Base-by-base conservation (phyloP, 1,140 invertebrate species). In the Atta texana region DNA sequence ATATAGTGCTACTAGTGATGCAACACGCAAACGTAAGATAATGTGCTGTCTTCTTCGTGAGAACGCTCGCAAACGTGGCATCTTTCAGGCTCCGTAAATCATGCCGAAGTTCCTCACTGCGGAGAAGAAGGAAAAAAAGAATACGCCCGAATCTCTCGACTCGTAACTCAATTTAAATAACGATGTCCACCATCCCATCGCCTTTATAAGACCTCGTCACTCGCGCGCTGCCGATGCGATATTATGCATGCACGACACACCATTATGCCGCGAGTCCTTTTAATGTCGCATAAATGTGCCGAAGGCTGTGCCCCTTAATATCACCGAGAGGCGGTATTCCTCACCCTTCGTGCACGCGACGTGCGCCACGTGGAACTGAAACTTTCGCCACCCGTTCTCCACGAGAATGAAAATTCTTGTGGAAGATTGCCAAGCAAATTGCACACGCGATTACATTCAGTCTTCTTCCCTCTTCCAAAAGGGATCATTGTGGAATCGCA, bases 271-370 rank as follows among this genome's bases (percentile, higher is more conserved):
- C 61, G 75, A 88, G 74, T 90, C 80, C 44, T 64, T 85, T 75
- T 90, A 87, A 90, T 90, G 88, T 87, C 86, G 87, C 82, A 89
- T 90, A 90, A 90, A 90, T 88, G 86, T 59, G 81, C 71, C 77
- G 55, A 61, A 88, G 59, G 69, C 55, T 59, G 89, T 49, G 18
- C 21, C 18, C 71, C 64, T 90, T 90, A 85, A 90, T 90, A 87
- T 87, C 82, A n/a, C 55, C 68, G 57, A 69, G 39, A 24, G 28
- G 28, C 76, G 39, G 28, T 63, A 44, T 21, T 6, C 44, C 44
- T 28, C 53, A 14, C n/a, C 49, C n/a, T 49, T 28, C 69, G 59
- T 51, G 24, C 75, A 49, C 64, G 21, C 24, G 57, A 77, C 61
- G 71, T 57, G 69, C 69, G 69, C 44, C 82, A 89, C 78, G 64